These are phyloP conservation scores for Malaclemys terrapin DNA, from an alignment of 2,113 vertebrate species.

Conservation along the genomic window DNA sequence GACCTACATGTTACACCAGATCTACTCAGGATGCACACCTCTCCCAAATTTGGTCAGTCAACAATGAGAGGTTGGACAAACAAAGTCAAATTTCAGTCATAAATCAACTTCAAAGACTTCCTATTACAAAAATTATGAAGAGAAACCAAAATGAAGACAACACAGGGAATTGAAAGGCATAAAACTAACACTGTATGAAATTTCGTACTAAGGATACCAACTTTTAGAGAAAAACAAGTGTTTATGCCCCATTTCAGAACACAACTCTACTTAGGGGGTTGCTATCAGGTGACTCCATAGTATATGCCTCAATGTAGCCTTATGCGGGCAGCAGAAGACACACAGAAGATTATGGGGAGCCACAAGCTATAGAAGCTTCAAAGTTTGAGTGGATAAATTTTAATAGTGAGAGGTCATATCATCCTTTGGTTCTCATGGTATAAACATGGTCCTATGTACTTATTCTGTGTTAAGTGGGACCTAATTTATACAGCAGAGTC, in stretches of 20 bases:
- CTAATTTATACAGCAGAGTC: not conserved
- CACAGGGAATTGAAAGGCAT: not conserved
- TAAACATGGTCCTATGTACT: not conserved
- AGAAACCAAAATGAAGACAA: not conserved
- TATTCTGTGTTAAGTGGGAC: not conserved
- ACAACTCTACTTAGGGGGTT: not conserved
- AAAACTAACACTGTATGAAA: not conserved
- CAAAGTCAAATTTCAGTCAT: not conserved
- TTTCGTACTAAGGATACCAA: not conserved
- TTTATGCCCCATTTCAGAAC: not conserved
- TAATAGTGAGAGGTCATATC: not conserved
- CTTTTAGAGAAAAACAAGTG: not conserved
- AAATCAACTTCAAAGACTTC: not conserved
- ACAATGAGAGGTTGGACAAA: not conserved
- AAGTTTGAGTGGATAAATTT: not conserved
- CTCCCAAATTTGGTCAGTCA: not conserved
- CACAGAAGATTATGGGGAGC: not conserved
- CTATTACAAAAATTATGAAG: not conserved
- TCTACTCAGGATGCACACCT: not conserved
- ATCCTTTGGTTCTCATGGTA: not conserved
- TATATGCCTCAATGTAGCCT: not conserved
- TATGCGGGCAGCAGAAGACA: not conserved
- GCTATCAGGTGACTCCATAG: not conserved
- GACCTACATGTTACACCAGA: not conserved
- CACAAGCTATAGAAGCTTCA: not conserved